Evolutionary conservation across 2,888 invertebrate species (phyloP).

Genomic region (Andrena chrysosceles): DNA sequence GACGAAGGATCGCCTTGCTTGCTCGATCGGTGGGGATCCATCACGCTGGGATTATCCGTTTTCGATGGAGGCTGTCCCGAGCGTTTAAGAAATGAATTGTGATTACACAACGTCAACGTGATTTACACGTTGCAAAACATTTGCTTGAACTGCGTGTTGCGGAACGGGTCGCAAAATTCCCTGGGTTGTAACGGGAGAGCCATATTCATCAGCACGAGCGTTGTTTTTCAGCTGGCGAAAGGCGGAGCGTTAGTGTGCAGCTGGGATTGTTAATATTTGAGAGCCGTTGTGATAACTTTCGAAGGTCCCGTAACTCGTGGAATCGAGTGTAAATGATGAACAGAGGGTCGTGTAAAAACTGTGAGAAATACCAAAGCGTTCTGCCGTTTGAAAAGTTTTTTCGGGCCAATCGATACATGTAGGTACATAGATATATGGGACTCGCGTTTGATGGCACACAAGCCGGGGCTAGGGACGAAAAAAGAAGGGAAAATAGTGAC

Average conservation of each 20-base stretch:
- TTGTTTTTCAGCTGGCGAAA: not conserved
- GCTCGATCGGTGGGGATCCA: conserved; percentile 34
- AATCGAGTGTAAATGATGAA: not conserved
- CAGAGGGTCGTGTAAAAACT: not conserved
- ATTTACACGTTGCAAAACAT: conserved; percentile 52
- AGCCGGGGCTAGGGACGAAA: too few relatives aligned
- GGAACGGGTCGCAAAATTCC: conserved; percentile 23
- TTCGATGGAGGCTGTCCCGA: conserved; percentile 41
- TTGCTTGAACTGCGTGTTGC: conserved; percentile 7
- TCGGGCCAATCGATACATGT: not conserved
- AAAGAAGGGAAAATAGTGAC: too few relatives aligned
- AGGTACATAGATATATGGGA: not conserved
- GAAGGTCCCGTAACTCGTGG: not conserved
- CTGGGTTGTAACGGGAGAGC: not conserved
- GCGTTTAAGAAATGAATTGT: conserved; percentile 53
- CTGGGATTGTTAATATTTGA: conserved; percentile 12
- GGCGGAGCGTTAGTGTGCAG: too few relatives aligned
- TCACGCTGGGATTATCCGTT: conserved; percentile 56
- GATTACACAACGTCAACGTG: conserved; percentile 25
- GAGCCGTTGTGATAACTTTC: not conserved
- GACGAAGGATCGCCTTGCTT: conserved; percentile 32
- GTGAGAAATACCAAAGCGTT: not conserved
- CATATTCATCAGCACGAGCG: not conserved
- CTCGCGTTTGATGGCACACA: too few relatives aligned
- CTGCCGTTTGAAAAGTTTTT: not conserved